Conservation (phyloP, 2,113 vertebrate genomes). For the Nesoenas mayeri region DNA sequence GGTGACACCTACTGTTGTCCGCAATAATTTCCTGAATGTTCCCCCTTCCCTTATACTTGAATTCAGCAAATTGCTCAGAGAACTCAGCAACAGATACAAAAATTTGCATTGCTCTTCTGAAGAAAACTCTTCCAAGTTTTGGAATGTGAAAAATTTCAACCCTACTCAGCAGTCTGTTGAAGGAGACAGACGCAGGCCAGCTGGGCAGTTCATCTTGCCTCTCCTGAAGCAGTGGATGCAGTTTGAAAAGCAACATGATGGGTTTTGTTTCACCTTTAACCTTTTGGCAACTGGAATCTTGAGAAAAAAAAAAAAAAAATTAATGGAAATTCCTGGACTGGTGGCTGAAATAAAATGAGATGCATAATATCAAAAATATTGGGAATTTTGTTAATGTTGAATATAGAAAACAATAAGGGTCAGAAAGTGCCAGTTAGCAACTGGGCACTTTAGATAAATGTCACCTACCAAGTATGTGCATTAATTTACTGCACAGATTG, state of each 20-base stretch:
- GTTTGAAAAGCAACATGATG: background rate
- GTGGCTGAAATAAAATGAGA: background rate
- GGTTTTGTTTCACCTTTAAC: background rate
- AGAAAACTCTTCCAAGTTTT: background rate
- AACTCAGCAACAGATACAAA: background rate
- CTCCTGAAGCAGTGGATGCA: background rate
- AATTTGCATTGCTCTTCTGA: background rate
- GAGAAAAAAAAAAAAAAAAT: constrained; percentile 1
- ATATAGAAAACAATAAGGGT: background rate
- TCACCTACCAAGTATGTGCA: background rate
- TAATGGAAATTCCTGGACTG: background rate
- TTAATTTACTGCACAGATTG: constrained; percentile 20
- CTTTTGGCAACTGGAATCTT: background rate
- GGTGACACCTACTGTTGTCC: background rate
- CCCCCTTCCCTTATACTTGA: background rate
- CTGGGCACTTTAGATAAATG: background rate
- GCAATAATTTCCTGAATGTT: background rate
- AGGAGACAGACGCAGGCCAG: background rate
- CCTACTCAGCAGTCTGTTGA: background rate
- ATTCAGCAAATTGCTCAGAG: background rate
- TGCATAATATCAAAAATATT: background rate
- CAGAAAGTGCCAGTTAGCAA: background rate
- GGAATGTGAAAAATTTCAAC: background rate
- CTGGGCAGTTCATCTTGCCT: background rate
- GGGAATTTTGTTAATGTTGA: background rate